Conservation (phyloP, 2,888 invertebrate species). For the Metallyticus violacea region DNA sequence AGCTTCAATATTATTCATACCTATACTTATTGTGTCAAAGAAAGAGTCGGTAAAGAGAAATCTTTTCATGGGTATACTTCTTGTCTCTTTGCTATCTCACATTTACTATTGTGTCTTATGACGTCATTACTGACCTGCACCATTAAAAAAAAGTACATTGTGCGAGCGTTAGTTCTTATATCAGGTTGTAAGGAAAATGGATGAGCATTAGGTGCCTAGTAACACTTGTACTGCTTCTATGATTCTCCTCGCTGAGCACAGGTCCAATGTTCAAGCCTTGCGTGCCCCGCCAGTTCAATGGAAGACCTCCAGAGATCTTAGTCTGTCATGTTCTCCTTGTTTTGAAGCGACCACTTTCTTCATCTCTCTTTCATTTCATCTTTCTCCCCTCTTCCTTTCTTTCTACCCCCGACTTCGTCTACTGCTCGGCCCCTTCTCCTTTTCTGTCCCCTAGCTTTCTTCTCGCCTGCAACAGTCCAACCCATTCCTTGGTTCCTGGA, state of each 20-base stretch:
- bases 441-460: background rate
- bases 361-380: conserved; percentile 10
- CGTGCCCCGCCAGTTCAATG: background rate
- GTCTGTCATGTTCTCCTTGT: conserved; percentile 10
- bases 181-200: background rate
- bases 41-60: no score
- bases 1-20: no score
- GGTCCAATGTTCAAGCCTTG: background rate
- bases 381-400: background rate
- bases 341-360: conserved; percentile 17
- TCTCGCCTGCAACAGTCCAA: background rate
- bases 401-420: background rate
- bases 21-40: no score
- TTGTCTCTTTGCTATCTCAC: background rate
- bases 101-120: background rate
- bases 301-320: background rate
- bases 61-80: background rate
- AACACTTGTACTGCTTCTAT: background rate
- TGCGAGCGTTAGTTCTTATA: background rate
- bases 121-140: background rate
- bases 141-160: background rate
- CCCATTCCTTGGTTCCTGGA: conserved; percentile 11
- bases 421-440: background rate
- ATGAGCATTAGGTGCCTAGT: background rate
- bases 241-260: background rate